Base-by-base conservation (phyloP, 1,140 invertebrate species). In the Archivesica marissinica region DNA sequence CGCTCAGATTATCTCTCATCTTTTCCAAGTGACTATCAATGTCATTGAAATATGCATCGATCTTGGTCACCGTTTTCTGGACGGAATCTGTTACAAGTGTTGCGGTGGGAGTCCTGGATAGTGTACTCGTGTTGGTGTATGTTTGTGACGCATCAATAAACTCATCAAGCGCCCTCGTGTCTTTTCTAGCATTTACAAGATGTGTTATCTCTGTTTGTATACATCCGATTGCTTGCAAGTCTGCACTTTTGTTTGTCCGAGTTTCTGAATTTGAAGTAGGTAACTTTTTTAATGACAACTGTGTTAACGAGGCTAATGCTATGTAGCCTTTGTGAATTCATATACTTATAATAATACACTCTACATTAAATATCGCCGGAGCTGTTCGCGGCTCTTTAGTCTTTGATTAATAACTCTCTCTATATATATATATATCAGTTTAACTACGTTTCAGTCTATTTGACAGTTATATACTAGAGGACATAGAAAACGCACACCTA, bases 101-200 rank as follows among this genome's bases (percentile, higher is more conserved):
- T 25, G 33, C 47, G 6, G 41, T 54, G 0, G 11, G n/a, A 13
- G 4, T 20, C 30, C 23, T n/a, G 0, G 33, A 50, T 0, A 54
- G 30, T 23, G 41, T 15, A n/a, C 23, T 50, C 13, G 35, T 38
- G 20, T n/a, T 68, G 15, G 20, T 39, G 23, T 39, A 44, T 1
- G 33, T 68, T 25, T 68, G 64, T 17, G 64, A n/a, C 6, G 41
- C 47, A 25, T 75, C 72, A 28, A 75, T 75, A 33, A 75, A 47
- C 15, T 44, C 72, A 33, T 75, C 72, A n/a, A 75, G 44, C 11
- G 41, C 44, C 17, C 35, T 47, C 23, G 44, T 54, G 38, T 50
- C 47, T 28, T 30, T 28, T 23, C 28, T 20, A 25, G 72, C 72
- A 35, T 50, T 41, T 20, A 54, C 72, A 25, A 75, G 47, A 20